Base-by-base conservation (phyloP, 1,140 invertebrate species). In the Tyrophagus putrescentiae region DNA sequence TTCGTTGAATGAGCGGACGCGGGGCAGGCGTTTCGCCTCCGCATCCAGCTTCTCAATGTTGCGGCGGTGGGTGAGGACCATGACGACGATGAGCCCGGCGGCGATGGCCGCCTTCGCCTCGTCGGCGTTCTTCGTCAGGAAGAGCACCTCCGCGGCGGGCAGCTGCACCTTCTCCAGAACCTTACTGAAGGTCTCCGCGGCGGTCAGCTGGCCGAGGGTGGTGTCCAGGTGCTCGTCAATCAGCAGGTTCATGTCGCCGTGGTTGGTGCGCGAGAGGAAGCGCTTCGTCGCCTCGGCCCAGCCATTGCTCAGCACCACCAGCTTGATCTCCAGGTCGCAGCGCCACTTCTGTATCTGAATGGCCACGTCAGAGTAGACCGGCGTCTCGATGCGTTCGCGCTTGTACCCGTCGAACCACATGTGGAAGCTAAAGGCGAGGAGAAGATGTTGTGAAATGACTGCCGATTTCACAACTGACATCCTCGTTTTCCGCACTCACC, bases 281-380 rank as follows among this genome's bases (percentile, higher is more conserved):
- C 28, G 25, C 27, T 64, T 64, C 16, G 29, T 61, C 9, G 61
- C 61, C 23, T 62, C 60, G 2, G 42, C 3, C 61, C 61, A 62
- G 45, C 60, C 42, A 61, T 62, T 62, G 25, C 60, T 63, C 4
- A 62, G 36, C 1, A 62, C 45, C 33, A 62, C 61, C 4, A 62
- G 16, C 28, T 64, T 64, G 44, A 62, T 63, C 16, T 34, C 61
- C 16, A 34, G 6, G 28, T 62, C 60, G 18, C 16, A n/a, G n/a
- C 21, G 28, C 61, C 61, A 62, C 31, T 54, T 29, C 13, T 41
- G 13, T 18, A 63, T 13, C 61, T 62, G 60, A n/a, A 54, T 34
- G 21, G 61, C 32, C 1, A 64, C 61, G 34, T 62, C 61, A 4
- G 60, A 62, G 63, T 62, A 61, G 23, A 61, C 50, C 18, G 60